Conservation (phyloP, 1,140 invertebrate species). For the Heliconius hewitsoni region DNA sequence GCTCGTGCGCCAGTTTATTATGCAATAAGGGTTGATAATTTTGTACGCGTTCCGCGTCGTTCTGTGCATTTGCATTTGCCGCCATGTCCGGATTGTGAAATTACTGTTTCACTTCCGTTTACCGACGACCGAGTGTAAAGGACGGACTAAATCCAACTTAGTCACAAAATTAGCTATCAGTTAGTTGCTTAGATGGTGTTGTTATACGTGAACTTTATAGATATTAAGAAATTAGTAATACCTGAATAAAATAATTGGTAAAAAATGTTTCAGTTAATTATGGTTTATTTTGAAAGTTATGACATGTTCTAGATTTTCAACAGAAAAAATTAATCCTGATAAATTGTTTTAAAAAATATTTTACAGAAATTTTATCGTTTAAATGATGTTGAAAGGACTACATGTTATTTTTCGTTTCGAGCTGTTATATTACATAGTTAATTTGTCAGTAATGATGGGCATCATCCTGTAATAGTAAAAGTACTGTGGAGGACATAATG, state of each 20-base stretch:
- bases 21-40: slow-evolving; percentile 71
- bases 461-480: no score
- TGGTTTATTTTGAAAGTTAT: no score
- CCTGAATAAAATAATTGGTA: neutral
- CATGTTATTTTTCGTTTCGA: no score
- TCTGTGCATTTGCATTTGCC: slow-evolving; percentile 60
- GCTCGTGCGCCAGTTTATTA: slow-evolving; percentile 61
- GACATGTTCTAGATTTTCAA: no score
- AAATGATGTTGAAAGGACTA: no score
- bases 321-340: no score
- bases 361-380: no score
- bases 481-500: no score
- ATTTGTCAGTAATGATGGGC: no score
- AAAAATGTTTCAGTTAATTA: neutral
- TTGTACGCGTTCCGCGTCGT: slow-evolving; percentile 52
- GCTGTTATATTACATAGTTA: no score
- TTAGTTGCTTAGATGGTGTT: neutral
- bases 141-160: slow-evolving; percentile 20
- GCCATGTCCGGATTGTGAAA: slow-evolving; percentile 74
- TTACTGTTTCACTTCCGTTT: slow-evolving; percentile 75
- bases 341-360: no score
- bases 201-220: slow-evolving; percentile 2
- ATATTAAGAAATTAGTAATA: slow-evolving; percentile 2
- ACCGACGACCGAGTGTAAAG: slow-evolving; percentile 28
- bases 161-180: slow-evolving; percentile 10